Evolutionary conservation across 2,888 invertebrate genomes (phyloP), one percentile per base, ranked within the genome.

Genomic region (Pristionchus fissidentatus): DNA sequence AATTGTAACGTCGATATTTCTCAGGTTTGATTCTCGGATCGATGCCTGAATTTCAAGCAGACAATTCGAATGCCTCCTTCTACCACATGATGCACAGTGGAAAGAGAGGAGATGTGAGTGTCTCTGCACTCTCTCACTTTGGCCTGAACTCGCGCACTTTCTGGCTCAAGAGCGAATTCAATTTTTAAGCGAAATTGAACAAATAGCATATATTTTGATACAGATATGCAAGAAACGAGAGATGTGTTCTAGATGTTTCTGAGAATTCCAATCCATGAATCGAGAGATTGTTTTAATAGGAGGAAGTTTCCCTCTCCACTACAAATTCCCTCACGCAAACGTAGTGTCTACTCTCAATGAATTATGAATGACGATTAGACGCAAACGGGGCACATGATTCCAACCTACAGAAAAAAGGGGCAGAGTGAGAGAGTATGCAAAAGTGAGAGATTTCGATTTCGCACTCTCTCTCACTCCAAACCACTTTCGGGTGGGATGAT

Each of bases 21-120:
- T 73, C 83, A 89, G 91, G 91, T 32, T 87, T 91, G 13, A 91
- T 91, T 43, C 85, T 91, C 41, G 91, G 91, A 35, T 90, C 90
- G 22, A 91, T 92, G 92, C 92, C 92, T 22, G 92, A 92, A 81
- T 92, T 90, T 80, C 92, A 92, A 85, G 88, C 84, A 35, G 91
- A 91, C 83, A 84, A 84, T 15, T 86, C 89, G 10, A 89, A 90
- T 83, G 90, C 91, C 3, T 85, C 87, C 26, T 85, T 86, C 78
- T 91, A 91, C 85, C 91, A 91, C 81, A 80, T 87, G 38, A 89
- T 90, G 89, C 90, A 90, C 60, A 77, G 41, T 60, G 80, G 82
- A 73, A 49, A 66, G 52, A 57, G 80, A 8, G 70, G 38, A 38
- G 70, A 70, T 35, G 82, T 80, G 15, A 26, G 80, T n/a, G n/a